Evolutionary conservation across 2,113 vertebrate species (phyloP).

Genomic region (Amblyopsis rosae): DNA sequence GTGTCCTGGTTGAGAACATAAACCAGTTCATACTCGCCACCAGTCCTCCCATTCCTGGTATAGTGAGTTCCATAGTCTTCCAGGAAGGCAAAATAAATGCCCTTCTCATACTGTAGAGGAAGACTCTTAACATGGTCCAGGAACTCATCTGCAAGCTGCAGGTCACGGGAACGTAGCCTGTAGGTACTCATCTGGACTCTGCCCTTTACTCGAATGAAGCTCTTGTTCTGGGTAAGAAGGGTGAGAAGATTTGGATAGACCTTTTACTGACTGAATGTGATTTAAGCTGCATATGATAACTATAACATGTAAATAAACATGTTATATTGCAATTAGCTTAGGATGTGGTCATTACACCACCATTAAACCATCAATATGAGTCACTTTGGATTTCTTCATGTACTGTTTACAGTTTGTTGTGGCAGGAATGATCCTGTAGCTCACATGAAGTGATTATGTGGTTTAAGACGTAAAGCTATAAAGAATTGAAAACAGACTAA

Average conservation of each 20-base stretch:
- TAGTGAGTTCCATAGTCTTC: conserved; percentile 94
- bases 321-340: no score
- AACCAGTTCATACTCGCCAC: conserved; percentile 87
- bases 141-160: conserved; percentile 76
- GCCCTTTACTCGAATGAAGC: conserved; percentile 81
- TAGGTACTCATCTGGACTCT: conserved; percentile 83
- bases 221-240: conserved; percentile 49
- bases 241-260: conserved; percentile 8
- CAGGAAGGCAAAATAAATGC: conserved; percentile 88
- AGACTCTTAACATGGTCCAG: conserved; percentile 78
- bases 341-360: no score
- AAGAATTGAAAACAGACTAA: no score
- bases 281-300: no score
- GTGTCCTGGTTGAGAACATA: conserved; percentile 82
- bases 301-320: no score
- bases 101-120: conserved; percentile 84
- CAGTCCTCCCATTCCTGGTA: conserved; percentile 79
- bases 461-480: no score
- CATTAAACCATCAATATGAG: no score
- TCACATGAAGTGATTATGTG: no score
- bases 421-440: no score
- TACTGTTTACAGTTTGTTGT: no score
- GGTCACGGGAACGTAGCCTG: conserved; percentile 75
- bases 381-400: no score
- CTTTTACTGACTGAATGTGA: background rate